Conservation (phyloP, 2,888 invertebrate species). For the Athrips mouffetella region DNA sequence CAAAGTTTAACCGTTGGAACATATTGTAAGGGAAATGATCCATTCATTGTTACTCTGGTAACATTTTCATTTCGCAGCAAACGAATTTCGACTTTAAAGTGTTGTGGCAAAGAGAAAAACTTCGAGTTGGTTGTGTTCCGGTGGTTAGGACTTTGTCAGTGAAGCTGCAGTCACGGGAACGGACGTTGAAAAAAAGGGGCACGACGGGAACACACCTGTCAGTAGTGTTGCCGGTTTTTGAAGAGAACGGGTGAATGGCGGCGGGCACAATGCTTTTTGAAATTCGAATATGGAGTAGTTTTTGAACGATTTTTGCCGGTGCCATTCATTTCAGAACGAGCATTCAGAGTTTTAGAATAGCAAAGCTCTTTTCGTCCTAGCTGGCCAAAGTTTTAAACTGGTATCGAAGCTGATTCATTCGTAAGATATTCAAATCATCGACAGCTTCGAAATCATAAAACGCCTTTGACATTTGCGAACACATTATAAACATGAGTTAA, state of each 20-base stretch:
- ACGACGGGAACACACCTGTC: slow-evolving; percentile 77
- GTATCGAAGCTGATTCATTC: slow-evolving; percentile 4
- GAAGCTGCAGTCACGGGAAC: slow-evolving; percentile 49
- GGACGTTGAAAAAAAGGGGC: slow-evolving; percentile 77
- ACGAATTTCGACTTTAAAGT: slow-evolving; percentile 34
- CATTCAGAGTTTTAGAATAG: no score
- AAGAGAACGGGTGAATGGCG: slow-evolving; percentile 71
- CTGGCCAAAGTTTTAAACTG: no score
- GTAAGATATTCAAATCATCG: neutral
- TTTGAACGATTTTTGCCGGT: slow-evolving; percentile 10
- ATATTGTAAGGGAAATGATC: slow-evolving; percentile 72
- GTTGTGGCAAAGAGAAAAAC: slow-evolving; percentile 22
- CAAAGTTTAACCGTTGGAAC: slow-evolving; percentile 64
- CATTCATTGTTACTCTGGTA: slow-evolving; percentile 72
- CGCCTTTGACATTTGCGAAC: slow-evolving; percentile 9
- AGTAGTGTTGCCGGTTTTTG: slow-evolving; percentile 75
- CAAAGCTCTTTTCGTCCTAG: neutral
- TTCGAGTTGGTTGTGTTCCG: slow-evolving; percentile 20
- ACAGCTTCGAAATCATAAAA: slow-evolving; percentile 6
- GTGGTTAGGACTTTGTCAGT: slow-evolving; percentile 37
- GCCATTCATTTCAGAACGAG: neutral
- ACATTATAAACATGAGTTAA: slow-evolving; percentile 2
- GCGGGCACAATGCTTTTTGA: slow-evolving; percentile 42
- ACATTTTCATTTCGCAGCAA: slow-evolving; percentile 34
- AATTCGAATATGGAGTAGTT: slow-evolving; percentile 41